Evolutionary conservation across 2,797 vertebrate species (phyloP).

Genomic region (Pseudomugil tenellus): DNA sequence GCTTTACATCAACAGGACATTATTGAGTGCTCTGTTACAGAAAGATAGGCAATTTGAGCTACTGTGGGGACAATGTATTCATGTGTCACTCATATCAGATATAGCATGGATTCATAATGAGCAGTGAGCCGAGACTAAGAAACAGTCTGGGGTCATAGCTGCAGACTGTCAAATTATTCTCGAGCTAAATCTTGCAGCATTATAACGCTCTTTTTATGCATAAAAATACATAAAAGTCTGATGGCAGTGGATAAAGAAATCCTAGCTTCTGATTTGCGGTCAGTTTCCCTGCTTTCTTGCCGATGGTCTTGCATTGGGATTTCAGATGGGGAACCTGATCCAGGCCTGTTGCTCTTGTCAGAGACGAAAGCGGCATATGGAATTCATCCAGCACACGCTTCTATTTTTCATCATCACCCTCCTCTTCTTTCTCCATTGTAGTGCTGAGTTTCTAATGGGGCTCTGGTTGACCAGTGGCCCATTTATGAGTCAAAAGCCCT

Average conservation of each 20-base stretch:
- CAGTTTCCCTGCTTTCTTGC: constrained; percentile 39
- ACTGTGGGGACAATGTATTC: not conserved
- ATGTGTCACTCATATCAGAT: not conserved
- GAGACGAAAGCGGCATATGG: constrained; percentile 67
- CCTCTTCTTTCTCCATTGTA: constrained; percentile 62
- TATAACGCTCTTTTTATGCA: constrained; percentile 18
- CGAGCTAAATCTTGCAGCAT: constrained; percentile 5
- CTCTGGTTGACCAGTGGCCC: constrained; percentile 48
- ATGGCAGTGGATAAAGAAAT: constrained; percentile 51
- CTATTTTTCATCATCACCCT: constrained; percentile 78
- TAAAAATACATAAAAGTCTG: constrained; percentile 42
- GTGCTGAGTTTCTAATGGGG: constrained; percentile 71
- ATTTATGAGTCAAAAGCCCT: constrained; percentile 45
- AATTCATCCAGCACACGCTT: constrained; percentile 76
- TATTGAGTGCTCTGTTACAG: not conserved
- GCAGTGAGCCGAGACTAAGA: not conserved
- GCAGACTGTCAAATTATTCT: constrained; percentile 15
- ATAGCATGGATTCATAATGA: not conserved
- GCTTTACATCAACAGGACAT: not conserved
- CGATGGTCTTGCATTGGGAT: constrained; percentile 53
- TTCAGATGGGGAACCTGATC: constrained; percentile 64
- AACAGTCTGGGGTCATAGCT: not conserved
- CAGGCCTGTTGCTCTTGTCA: constrained; percentile 58
- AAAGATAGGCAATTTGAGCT: not conserved
- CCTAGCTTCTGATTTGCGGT: constrained; percentile 63